These are phyloP conservation scores for Globia sparganii DNA, from an alignment of 2,888 invertebrate genomes.

Conservation along the genomic window DNA sequence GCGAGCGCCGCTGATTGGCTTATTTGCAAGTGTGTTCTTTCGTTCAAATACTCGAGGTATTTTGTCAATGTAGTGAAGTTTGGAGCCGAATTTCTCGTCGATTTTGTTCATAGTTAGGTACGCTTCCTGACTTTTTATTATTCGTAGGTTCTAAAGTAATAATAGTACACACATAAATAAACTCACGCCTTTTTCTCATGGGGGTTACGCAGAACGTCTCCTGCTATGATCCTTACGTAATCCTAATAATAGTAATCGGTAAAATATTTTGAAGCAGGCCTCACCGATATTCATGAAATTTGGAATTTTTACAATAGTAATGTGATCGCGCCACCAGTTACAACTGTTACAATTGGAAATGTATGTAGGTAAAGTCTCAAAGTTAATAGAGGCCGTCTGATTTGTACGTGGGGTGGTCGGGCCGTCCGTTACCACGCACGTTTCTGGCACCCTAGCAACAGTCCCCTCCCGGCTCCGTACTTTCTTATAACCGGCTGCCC, in stretches of 20 bases:
- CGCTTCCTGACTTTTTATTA: too few species aligned
- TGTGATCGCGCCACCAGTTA: conserved; percentile 44
- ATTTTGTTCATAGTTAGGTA: too few species aligned
- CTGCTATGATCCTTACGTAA: not conserved
- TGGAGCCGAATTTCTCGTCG: too few species aligned
- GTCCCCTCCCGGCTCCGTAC: conserved; percentile 55
- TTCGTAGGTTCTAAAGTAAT: not conserved
- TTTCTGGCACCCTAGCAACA: conserved; percentile 62
- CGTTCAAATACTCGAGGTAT: too few species aligned
- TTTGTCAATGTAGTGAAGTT: too few species aligned
- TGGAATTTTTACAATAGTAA: conserved; percentile 34
- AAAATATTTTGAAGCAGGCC: conserved; percentile 8
- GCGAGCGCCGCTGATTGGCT: too few species aligned
- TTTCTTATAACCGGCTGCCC: conserved; percentile 44
- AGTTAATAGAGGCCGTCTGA: conserved; percentile 66
- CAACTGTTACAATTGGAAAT: conserved; percentile 58
- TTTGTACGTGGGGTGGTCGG: conserved; percentile 63
- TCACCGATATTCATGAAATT: conserved; percentile 11
- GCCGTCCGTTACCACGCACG: conserved; percentile 61
- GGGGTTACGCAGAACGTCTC: not conserved
- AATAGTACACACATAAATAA: not conserved
- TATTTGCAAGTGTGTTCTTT: too few species aligned
- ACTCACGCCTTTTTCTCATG: not conserved
- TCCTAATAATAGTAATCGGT: not conserved
- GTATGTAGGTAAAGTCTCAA: conserved; percentile 64